Base-by-base conservation (phyloP, 2,797 vertebrate species). In the Tiaroga cobitis region DNA sequence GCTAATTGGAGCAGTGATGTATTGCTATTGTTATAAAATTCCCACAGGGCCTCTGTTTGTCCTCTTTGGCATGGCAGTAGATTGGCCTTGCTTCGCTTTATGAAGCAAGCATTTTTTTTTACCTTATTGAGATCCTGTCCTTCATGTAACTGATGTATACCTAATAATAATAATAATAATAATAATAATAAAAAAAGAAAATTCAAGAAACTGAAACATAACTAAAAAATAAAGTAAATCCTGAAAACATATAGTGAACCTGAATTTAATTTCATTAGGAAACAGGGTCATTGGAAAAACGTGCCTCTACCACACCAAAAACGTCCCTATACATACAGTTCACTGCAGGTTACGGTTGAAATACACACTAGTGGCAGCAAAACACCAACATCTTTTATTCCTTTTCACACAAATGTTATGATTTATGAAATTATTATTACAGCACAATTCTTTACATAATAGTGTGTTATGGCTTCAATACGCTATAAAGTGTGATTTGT, bases 1-100 rank as follows among this genome's bases (percentile, higher is more conserved):
- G 82, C 86, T 95, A 93, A 94, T 95, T 94, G 92, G 89, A 93
- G 92, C 91, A 59, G 89, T 92, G 92, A 93, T 93, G 89, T 90
- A 91, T 90, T 93, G 89, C 91, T 83, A 87, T 93, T 91, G 89
- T 92, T 92, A 85, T 86, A 80, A 89, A 91, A 91, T 87, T 92
- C 82, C 82, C 90, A 90, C 91, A 91, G 80, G 80, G 83, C 74
- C 79, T 88, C 81, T 4, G 61, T 89, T 90, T 87, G 87, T 92
- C 88, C 90, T 75, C 49, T 68, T 54, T 85, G 32, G 61, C 80
- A 86, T 88, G 87, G 88, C 89, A 81, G 87, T 76, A 85, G 80
- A 87, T 87, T 63, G 67, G 79, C 24, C 43, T 88, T 91, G 81
- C 80, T 68, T 89, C 77, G 11, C 41, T 69, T 73, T 67, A 19